Percentiles rank a stretch among this genome's conserved stretches.
phyloP scores from a whole-genome alignment of 1,140 invertebrate genomes.

The Drosophila ambigua region DNA sequence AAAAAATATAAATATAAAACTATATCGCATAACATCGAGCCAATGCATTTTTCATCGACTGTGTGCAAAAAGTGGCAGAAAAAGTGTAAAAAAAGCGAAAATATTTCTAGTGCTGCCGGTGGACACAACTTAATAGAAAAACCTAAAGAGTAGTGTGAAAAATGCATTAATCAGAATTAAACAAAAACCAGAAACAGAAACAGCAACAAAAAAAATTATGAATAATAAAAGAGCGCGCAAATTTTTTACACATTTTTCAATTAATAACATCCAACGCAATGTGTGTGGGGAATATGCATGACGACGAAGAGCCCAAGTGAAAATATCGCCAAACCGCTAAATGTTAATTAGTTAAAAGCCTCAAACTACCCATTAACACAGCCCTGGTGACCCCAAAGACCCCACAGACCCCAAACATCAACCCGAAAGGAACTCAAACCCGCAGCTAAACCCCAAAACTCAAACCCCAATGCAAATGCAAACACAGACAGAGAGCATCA shows the following conservation, averaged over 20 bases:
- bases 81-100: constrained; percentile 44
- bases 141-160: constrained; percentile 70
- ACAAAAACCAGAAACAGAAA: constrained; percentile 33
- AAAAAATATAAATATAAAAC: constrained; percentile 40
- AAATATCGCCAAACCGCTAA: constrained; percentile 73
- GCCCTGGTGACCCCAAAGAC: constrained; percentile 10
- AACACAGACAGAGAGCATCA: constrained; percentile 22
- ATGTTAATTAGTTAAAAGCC: constrained; percentile 83
- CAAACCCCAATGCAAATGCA: constrained; percentile 26
- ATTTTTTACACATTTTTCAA: constrained; percentile 77
- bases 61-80: constrained; percentile 30
- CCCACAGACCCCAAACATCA: constrained; percentile 6
- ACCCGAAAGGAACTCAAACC: constrained; percentile 20
- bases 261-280: constrained; percentile 63
- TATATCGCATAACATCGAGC: constrained; percentile 57
- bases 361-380: constrained; percentile 69
- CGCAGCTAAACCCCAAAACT: no score
- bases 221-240: constrained; percentile 68
- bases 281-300: constrained; percentile 21
- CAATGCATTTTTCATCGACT: constrained; percentile 76
- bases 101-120: constrained; percentile 71
- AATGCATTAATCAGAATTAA: constrained; percentile 76
- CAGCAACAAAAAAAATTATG: constrained; percentile 54
- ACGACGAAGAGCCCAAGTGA: constrained; percentile 14
- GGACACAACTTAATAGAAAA: constrained; percentile 64